A percentile compares a stretch with the other conserved stretches of the same genome.
These are phyloP conservation scores for Dinothrombium tinctorium DNA, from an alignment of 1,140 invertebrate species.

Conservation along the genomic window DNA sequence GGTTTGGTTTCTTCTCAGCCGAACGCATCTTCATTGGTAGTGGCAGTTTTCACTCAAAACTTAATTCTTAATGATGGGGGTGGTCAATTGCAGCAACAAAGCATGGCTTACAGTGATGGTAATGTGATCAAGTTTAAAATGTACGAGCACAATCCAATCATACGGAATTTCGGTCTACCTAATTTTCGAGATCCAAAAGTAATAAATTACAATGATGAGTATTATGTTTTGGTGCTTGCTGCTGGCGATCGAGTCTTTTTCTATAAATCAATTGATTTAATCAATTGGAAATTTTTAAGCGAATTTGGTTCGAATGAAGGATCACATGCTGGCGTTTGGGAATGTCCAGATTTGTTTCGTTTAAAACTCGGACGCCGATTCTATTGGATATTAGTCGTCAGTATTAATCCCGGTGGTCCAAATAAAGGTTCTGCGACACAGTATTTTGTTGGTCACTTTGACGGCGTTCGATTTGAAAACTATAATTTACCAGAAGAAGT, in stretches of 20 bases:
- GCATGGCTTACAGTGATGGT: background rate
- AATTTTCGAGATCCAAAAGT: conserved; percentile 8
- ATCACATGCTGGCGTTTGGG: conserved; percentile 2
- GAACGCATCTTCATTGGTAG: no score
- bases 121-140: background rate
- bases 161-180: background rate
- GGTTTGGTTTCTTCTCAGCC: no score
- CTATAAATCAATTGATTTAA: conserved; percentile 8
- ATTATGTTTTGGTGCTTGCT: conserved; percentile 6
- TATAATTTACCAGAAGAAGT: background rate
- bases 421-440: conserved; percentile 3
- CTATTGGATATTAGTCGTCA: background rate
- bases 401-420: background rate
- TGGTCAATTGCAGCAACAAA: background rate
- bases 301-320: conserved; percentile 1
- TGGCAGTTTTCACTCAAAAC: no score
- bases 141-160: conserved; percentile 4
- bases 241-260: conserved; percentile 4
- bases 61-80: no score
- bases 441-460: conserved; percentile 7
- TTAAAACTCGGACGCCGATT: background rate
- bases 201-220: background rate
- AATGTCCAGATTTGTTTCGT: conserved; percentile 5
- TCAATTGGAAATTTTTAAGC: conserved; percentile 1
- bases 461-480: conserved; percentile 4